A percentile compares a stretch with the other conserved stretches of the same genome.
phyloP scores from a whole-genome alignment of 1,140 invertebrate genomes.

The Chrysopa pallens region DNA sequence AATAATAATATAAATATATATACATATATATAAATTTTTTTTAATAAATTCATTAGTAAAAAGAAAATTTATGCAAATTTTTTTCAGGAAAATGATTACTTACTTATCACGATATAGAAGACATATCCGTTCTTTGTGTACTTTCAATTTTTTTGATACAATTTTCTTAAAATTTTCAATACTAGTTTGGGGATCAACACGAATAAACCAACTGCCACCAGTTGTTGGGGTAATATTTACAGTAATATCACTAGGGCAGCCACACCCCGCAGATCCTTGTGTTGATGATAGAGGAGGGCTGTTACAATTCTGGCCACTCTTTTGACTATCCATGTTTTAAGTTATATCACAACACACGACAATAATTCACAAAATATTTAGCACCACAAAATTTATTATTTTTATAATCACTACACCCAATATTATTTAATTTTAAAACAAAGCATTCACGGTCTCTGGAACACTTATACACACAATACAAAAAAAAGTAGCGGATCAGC shows the following conservation, averaged over 20 bases:
- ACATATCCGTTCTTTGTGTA: constrained; percentile 81
- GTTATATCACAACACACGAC: too few relatives aligned
- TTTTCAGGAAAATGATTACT: constrained; percentile 18
- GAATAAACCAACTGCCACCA: constrained; percentile 73
- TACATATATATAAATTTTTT: background rate
- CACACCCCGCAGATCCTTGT: constrained; percentile 36
- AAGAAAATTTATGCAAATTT: constrained; percentile 3
- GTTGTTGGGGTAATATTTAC: constrained; percentile 76
- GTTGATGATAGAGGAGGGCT: constrained; percentile 15
- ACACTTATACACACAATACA: too few relatives aligned
- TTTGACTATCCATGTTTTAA: background rate
- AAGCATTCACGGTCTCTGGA: too few relatives aligned
- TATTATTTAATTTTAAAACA: too few relatives aligned
- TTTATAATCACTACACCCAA: too few relatives aligned
- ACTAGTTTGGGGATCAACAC: constrained; percentile 55
- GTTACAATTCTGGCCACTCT: background rate
- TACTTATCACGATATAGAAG: constrained; percentile 81
- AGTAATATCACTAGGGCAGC: constrained; percentile 49
- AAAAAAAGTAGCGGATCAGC: too few relatives aligned
- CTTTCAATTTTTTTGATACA: constrained; percentile 79
- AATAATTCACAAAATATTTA: too few relatives aligned
- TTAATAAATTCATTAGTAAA: constrained; percentile 6
- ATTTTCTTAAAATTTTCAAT: constrained; percentile 79
- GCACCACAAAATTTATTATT: too few relatives aligned
- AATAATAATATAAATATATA: background rate